Base-by-base conservation (phyloP, 2,797 vertebrate species). In the Yasuhikotakia modesta region DNA sequence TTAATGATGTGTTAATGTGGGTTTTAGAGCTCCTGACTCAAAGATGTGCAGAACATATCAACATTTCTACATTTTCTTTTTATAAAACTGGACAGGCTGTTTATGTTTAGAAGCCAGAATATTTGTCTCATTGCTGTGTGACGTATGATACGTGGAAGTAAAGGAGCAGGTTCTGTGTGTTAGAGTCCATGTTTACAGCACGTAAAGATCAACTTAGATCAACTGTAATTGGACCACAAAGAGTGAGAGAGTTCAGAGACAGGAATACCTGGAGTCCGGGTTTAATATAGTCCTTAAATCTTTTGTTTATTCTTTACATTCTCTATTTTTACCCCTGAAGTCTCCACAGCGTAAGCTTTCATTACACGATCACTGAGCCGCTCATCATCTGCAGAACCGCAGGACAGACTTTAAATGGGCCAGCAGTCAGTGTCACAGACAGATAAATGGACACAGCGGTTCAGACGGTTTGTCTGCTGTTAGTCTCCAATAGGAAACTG, bases 201-300 rank as follows among this genome's bases (percentile, higher is more conserved):
- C 70, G 77, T 30, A 53, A 70, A 60, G 35, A 69, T 65, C 48
- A 65, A 17, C 64, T 55, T 30, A n/a, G n/a, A n/a, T n/a, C n/a
- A n/a, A n/a, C 58, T 17, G 17, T 35, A n/a, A 13, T n/a, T 75
- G 19, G 58, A 21, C 57, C 55, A 27, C 8, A 21, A 30, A 30
- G 52, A 46, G 45, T 53, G 19, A 21, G 1, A 10, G 2, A 55
- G 78, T 73, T 67, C 17, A 30, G 55, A 57, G 5, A 6, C 48
- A 70, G n/a, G 67, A 39, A 82, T 70, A 53, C 43, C 60, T 55
- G 32, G 63, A 35, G 14, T 63, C 17, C 21, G 61, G 1, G 39
- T 78, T 71, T 45, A 73, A 74, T 73, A 70, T 80, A 81, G 80
- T 27, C 79, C 69, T 24, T 55, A 45, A 82, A 68, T 60, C 53